A percentile compares a stretch with the other conserved stretches of the same genome.
Conservation (phyloP, 2,888 invertebrate genomes). For the Lobophora halterata region DNA sequence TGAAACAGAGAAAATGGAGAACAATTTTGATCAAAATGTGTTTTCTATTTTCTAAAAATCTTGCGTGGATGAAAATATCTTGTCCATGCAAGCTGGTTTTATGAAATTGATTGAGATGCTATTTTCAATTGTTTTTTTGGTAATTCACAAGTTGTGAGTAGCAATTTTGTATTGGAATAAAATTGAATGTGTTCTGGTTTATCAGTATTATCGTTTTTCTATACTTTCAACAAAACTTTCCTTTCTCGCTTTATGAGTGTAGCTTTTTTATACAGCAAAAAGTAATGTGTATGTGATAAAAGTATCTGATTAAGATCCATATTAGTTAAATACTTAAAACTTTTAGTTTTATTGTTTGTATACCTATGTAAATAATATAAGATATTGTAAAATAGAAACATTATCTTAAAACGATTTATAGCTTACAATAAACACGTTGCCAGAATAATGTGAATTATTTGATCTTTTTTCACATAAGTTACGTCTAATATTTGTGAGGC, state of each 20-base stretch:
- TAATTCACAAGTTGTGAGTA: slow-evolving; percentile 9
- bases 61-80: slow-evolving; percentile 19
- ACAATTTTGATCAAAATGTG: neutral
- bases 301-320: slow-evolving; percentile 66
- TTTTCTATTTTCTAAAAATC: slow-evolving; percentile 15
- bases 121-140: slow-evolving; percentile 13
- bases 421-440: slow-evolving; percentile 28
- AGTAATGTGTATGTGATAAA: slow-evolving; percentile 72
- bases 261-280: slow-evolving; percentile 45
- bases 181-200: slow-evolving; percentile 30
- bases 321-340: slow-evolving; percentile 64
- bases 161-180: slow-evolving; percentile 12
- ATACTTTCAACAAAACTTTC: slow-evolving; percentile 54
- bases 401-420: slow-evolving; percentile 39
- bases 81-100: slow-evolving; percentile 30
- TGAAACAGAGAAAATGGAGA: slow-evolving; percentile 5
- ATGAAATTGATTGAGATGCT: slow-evolving; percentile 34
- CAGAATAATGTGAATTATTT: slow-evolving; percentile 17
- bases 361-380: slow-evolving; percentile 65
- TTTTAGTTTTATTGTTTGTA: slow-evolving; percentile 60
- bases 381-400: slow-evolving; percentile 57
- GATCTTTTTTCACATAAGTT: slow-evolving; percentile 9
- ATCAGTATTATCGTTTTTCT: slow-evolving; percentile 51
- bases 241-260: slow-evolving; percentile 46
- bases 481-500: slow-evolving; percentile 1